Evolutionary conservation across 2,113 vertebrate genomes (phyloP).

Genomic region (Oncorhynchus keta): DNA sequence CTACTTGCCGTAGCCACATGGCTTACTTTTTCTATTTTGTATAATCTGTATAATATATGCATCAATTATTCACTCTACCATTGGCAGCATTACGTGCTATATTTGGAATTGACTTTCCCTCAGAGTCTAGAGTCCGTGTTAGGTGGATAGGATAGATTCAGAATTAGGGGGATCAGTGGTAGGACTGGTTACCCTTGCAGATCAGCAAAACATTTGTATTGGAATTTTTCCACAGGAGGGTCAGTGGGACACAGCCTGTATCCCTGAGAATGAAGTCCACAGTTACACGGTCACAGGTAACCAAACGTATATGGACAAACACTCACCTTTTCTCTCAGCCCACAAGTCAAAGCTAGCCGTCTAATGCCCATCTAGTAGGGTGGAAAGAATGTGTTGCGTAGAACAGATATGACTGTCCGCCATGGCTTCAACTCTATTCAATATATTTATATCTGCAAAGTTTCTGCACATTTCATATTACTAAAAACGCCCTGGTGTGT

Average conservation of each 20-base stretch:
- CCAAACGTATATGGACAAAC: background rate
- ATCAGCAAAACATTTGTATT: background rate
- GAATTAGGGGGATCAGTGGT: background rate
- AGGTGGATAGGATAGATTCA: background rate
- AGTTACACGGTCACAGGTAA: constrained; percentile 87
- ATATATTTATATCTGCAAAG: too few species aligned
- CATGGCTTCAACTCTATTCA: too few species aligned
- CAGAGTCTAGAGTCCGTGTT: background rate
- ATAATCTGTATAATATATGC: too few species aligned
- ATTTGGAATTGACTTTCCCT: too few species aligned
- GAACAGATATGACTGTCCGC: too few species aligned
- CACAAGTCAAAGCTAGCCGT: background rate
- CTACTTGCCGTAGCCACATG: too few species aligned
- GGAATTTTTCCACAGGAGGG: constrained; percentile 68
- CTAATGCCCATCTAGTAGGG: background rate
- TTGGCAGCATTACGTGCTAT: too few species aligned
- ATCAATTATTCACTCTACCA: too few species aligned
- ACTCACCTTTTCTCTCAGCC: background rate
- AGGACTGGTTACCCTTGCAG: background rate
- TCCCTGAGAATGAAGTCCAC: constrained; percentile 83
- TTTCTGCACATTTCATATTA: background rate
- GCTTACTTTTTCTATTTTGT: too few species aligned
- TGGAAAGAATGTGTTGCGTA: background rate
- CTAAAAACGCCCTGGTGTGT: background rate
- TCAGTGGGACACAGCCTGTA: constrained; percentile 90